Evolutionary conservation across 2,888 invertebrate genomes (phyloP).

Genomic region (Lymantria dispar): DNA sequence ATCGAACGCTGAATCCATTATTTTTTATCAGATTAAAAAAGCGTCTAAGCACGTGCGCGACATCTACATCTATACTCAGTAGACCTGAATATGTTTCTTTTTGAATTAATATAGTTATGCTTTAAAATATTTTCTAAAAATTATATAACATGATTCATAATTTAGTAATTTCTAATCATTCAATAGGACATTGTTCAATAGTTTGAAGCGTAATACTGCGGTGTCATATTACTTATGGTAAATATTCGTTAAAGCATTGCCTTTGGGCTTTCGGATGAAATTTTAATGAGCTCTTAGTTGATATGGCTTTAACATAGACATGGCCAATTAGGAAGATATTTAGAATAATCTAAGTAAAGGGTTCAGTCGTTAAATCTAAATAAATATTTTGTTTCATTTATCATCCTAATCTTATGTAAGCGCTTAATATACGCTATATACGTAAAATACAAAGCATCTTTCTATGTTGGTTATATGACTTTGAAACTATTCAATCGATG

Average conservation of each 20-base stretch:
- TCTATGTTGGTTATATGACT: no score
- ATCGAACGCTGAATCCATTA: no score
- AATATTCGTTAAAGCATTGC: conserved; percentile 51
- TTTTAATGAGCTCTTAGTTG: conserved; percentile 63
- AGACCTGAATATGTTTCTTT: no score
- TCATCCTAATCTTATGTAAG: not conserved
- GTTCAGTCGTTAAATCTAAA: not conserved
- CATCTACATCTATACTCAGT: no score
- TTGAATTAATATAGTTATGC: no score
- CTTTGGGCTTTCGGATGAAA: conserved; percentile 54
- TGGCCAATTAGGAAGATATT: conserved; percentile 54
- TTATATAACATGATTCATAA: no score
- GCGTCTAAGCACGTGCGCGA: no score
- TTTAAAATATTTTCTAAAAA: no score
- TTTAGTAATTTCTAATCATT: not conserved
- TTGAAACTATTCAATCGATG: no score
- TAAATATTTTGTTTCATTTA: not conserved
- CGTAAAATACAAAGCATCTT: no score
- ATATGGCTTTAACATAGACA: conserved; percentile 46
- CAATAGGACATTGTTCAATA: not conserved
- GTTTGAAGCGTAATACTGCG: conserved; percentile 22
- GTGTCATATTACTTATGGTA: conserved; percentile 59
- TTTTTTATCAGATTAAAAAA: no score
- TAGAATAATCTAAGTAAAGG: not conserved
- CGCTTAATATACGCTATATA: no score